Percentiles rank a stretch among this genome's conserved stretches.
Evolutionary conservation across 2,888 invertebrate species (phyloP).

Genomic region (Lapara coniferarum): DNA sequence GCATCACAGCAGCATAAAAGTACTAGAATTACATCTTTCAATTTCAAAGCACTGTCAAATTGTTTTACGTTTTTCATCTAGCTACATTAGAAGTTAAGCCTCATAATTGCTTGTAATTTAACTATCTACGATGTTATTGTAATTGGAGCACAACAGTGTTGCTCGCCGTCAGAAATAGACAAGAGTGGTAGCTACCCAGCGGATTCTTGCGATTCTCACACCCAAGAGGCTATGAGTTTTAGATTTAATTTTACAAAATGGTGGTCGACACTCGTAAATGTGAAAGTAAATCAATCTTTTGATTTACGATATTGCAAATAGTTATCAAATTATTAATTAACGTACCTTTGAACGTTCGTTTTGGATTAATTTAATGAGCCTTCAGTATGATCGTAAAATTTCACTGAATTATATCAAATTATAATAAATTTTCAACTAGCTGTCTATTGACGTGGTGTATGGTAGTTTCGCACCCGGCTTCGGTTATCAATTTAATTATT

Average conservation of each 20-base stretch:
- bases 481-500: background rate
- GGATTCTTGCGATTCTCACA: too few species aligned
- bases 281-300: slow-evolving; percentile 16
- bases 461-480: background rate
- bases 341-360: background rate
- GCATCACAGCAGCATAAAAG: too few species aligned
- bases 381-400: slow-evolving; percentile 16
- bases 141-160: too few species aligned
- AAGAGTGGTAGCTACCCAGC: too few species aligned
- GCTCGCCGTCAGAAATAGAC: too few species aligned
- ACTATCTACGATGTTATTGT: too few species aligned
- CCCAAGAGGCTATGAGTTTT: background rate
- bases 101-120: too few species aligned
- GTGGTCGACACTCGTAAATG: background rate
- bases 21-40: too few species aligned
- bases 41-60: too few species aligned
- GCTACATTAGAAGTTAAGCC: too few species aligned
- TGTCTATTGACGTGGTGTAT: background rate
- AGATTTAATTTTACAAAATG: background rate
- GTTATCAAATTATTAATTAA: slow-evolving; percentile 12
- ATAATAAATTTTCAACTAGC: slow-evolving; percentile 20
- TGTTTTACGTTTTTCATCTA: too few species aligned
- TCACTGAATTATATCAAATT: slow-evolving; percentile 13
- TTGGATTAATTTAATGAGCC: slow-evolving; percentile 14
- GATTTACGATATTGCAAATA: slow-evolving; percentile 18